Base-by-base conservation (phyloP, 2,888 invertebrate species). In the Drosophila percnosoma region DNA sequence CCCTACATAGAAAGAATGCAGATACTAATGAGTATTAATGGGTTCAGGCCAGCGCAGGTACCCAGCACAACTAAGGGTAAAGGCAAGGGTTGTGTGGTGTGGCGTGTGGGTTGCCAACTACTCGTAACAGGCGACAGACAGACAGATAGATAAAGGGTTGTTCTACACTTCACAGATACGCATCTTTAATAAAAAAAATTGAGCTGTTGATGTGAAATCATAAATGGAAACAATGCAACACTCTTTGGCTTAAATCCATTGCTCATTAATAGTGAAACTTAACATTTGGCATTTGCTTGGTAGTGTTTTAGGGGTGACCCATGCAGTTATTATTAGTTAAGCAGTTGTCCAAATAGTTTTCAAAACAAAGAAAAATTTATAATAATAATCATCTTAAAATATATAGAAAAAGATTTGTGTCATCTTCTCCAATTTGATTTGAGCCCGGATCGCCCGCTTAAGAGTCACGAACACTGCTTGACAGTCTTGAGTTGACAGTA, bases 21-120 rank as follows among this genome's bases (percentile, higher is more conserved):
- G 75, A 66, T 87, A 83, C 88, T 90, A 87, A 87, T 87, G 90
- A 87, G 87, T 88, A 87, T 87, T 88, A 87, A 87, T 87, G 87
- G 83, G 76, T 64, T 80, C 78, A 59, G 61, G 61, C 52, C 69
- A 38, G 78, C 13, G 18, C 83, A 83, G 78, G 80, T 87, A 78
- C 61, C 36, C 34, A n/a, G 8, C 10, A 33, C 33, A 57, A 33
- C 38, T 6, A 52, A 59, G 68, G 61, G 77, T 55, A 31, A 54
- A 51, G 45, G 36, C 45, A 45, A 45, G 45, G 45, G 45, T 45
- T 45, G 59, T 27, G n/a, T 8, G 52, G 31, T 8, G 4, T 21
- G 33, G 66, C 42, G 58, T 57, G 63, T 57, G 63, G 45, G 54
- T 53, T 77, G 59, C 45, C 77, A 80, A 74, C 87, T 80, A 71